A percentile compares a stretch with the other conserved stretches of the same genome.
Conservation (phyloP, 2,113 vertebrate genomes). For the Takifugu flavidus region DNA sequence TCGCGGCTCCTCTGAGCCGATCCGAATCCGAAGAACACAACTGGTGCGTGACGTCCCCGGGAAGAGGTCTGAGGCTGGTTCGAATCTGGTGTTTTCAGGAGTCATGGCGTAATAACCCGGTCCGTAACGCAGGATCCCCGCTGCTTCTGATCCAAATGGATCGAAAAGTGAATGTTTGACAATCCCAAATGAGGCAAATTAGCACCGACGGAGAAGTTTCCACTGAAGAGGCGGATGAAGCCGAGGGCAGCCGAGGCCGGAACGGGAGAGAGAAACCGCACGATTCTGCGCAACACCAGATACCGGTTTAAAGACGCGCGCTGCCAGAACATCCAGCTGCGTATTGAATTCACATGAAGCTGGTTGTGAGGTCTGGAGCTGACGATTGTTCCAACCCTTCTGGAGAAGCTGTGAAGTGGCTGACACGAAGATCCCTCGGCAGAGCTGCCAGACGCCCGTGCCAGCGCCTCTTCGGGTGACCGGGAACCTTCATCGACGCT, state of each 20-base stretch:
- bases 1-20: too few species aligned
- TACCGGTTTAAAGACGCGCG: neutral
- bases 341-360: constrained; percentile 41
- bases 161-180: too few species aligned
- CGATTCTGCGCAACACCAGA: neutral
- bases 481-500: constrained; percentile 4
- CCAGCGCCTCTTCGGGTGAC: neutral
- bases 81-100: too few species aligned
- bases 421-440: constrained; percentile 33
- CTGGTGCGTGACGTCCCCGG: too few species aligned
- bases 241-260: neutral
- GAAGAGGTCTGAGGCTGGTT: too few species aligned
- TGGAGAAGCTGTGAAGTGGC: constrained; percentile 36
- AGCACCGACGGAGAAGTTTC: too few species aligned
- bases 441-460: neutral
- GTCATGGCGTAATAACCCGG: too few species aligned
- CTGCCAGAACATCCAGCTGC: constrained; percentile 51
- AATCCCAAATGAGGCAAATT: too few species aligned
- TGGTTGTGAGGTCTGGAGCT: constrained; percentile 25
- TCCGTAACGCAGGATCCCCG: too few species aligned
- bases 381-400: constrained; percentile 42
- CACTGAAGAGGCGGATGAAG: neutral
- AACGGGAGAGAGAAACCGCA: neutral
- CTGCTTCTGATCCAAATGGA: too few species aligned
- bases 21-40: too few species aligned